A percentile compares a stretch with the other conserved stretches of the same genome.
Conservation (phyloP, 2,888 invertebrate genomes). For the Caenorhabditis plicata region DNA sequence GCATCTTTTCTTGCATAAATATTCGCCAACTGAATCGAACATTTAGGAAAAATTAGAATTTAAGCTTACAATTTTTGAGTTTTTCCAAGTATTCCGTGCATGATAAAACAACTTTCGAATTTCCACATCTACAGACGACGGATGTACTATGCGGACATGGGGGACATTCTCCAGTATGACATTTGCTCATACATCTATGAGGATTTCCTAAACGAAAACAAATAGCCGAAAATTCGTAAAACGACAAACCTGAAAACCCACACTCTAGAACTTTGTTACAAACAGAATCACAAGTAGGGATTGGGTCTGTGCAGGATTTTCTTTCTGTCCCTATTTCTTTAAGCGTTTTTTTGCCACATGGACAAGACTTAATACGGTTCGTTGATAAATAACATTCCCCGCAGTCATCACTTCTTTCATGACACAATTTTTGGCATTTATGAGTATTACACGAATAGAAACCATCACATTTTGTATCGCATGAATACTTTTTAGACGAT, state of each 20-base stretch:
- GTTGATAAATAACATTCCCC: conserved; percentile 73
- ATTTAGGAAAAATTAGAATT: background rate
- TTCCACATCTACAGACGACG: conserved; percentile 82
- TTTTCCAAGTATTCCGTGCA: conserved; percentile 44
- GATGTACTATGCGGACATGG: conserved; percentile 78
- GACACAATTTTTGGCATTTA: conserved; percentile 70
- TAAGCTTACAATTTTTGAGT: conserved; percentile 13
- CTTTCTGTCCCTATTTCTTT: conserved; percentile 64
- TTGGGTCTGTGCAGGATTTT: conserved; percentile 76
- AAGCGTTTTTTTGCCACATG: conserved; percentile 76
- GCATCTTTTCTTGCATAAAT: conserved; percentile 82
- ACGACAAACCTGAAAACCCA: conserved; percentile 70
- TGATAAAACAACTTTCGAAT: conserved; percentile 73
- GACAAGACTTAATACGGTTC: conserved; percentile 74
- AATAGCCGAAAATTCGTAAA: too few relatives aligned
- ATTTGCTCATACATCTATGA: conserved; percentile 75
- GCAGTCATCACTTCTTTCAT: conserved; percentile 68
- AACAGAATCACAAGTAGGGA: conserved; percentile 78
- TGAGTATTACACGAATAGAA: conserved; percentile 71
- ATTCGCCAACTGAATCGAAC: conserved; percentile 25
- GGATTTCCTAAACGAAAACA: too few relatives aligned
- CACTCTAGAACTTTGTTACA: conserved; percentile 76
- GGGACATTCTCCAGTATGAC: conserved; percentile 78
- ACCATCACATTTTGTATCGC: conserved; percentile 41
- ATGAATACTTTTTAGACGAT: conserved; percentile 61